These are phyloP conservation scores for Babylonia areolata DNA, from an alignment of 1,140 invertebrate genomes.

Conservation along the genomic window DNA sequence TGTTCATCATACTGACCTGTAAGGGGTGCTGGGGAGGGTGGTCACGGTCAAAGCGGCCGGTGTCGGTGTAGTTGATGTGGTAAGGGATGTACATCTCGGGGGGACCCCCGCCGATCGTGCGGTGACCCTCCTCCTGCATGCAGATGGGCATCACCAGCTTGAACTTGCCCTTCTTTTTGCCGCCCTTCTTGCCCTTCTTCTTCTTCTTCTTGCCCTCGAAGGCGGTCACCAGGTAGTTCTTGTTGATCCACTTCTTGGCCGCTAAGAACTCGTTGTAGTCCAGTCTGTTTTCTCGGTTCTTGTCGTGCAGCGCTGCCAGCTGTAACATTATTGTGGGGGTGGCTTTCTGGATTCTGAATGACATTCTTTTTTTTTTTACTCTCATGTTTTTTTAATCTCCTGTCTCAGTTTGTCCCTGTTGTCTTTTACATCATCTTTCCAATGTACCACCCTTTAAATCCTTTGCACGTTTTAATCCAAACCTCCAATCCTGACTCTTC, in stretches of 20 bases:
- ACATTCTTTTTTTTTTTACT: neutral
- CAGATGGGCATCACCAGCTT: constrained; percentile 76
- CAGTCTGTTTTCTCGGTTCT: constrained; percentile 69
- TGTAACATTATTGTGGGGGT: neutral
- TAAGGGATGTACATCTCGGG: constrained; percentile 71
- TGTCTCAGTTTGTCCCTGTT: neutral
- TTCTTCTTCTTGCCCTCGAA: constrained; percentile 76
- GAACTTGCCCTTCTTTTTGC: constrained; percentile 73
- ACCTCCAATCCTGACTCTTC: no score
- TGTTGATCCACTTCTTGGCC: constrained; percentile 76
- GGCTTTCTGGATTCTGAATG: neutral
- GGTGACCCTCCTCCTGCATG: constrained; percentile 66
- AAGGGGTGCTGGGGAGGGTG: constrained; percentile 73
- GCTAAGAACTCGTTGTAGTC: constrained; percentile 74
- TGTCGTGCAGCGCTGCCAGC: constrained; percentile 59
- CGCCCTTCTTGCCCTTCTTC: constrained; percentile 66
- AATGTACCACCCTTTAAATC: no score
- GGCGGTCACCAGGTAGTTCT: constrained; percentile 72
- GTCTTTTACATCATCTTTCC: no score
- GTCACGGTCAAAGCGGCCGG: constrained; percentile 74
- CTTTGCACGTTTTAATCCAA: no score
- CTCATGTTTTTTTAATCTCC: neutral
- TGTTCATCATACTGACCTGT: no score
- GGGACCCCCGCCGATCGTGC: constrained; percentile 71
- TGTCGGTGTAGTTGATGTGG: constrained; percentile 74